Conservation (phyloP, 2,888 invertebrate species). For the Prosopocoilus inquinatus region DNA sequence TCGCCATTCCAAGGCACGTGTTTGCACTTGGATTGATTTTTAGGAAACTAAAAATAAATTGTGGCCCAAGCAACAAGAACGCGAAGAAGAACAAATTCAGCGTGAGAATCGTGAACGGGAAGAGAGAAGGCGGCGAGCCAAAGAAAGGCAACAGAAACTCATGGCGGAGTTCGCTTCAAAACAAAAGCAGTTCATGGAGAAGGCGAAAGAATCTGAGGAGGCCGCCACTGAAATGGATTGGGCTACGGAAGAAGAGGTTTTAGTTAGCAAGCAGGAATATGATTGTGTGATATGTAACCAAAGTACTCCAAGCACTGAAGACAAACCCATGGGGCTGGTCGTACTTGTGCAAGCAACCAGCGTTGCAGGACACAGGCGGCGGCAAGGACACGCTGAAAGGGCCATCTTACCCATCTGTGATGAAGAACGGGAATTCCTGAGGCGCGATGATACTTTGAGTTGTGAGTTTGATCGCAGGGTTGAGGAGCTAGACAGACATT, state of each 20-base stretch:
- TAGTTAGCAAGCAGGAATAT: conserved; percentile 66
- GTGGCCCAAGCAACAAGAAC: conserved; percentile 80
- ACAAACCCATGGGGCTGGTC: conserved; percentile 84
- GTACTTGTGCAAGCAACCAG: conserved; percentile 87
- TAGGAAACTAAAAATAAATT: conserved; percentile 67
- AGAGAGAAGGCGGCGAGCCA: conserved; percentile 78
- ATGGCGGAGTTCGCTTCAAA: conserved; percentile 92
- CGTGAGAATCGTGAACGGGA: conserved; percentile 74
- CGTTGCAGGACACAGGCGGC: conserved; percentile 75
- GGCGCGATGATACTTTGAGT: conserved; percentile 65
- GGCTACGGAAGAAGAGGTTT: conserved; percentile 58
- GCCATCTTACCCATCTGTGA: conserved; percentile 63
- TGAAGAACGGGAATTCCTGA: conserved; percentile 60
- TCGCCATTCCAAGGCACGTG: not conserved
- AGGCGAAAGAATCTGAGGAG: conserved; percentile 63
- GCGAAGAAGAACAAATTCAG: conserved; percentile 70
- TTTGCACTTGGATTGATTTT: not conserved
- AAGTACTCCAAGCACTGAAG: conserved; percentile 79
- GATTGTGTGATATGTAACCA: conserved; percentile 96
- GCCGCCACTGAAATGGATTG: conserved; percentile 60
- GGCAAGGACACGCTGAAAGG: conserved; percentile 55
- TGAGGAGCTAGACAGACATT: conserved; percentile 73
- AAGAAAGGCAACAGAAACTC: conserved; percentile 86
- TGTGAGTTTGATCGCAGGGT: conserved; percentile 75
- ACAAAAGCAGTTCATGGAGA: conserved; percentile 89